Base-by-base conservation (phyloP, 2,888 invertebrate species). In the Meganola albula region DNA sequence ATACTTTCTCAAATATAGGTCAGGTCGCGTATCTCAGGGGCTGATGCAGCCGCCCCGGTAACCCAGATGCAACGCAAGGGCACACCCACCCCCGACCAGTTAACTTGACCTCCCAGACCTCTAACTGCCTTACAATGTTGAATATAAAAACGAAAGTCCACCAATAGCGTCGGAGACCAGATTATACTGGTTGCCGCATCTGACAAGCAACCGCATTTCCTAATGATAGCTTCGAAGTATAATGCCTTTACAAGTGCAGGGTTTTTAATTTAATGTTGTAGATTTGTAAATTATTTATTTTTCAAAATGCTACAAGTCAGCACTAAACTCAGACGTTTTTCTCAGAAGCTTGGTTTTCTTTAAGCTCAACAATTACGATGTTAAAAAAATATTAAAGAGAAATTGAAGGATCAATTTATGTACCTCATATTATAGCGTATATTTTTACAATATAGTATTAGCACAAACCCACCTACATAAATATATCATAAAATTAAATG, bases 31-130 rank as follows among this genome's bases (percentile, higher is more conserved):
- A 66, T 60, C 65, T 54, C 56, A 41, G 48, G 43, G 48, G 56
- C 52, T 68, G 74, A 64, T 82, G 82, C 79, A 78, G 42, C 55
- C 53, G 73, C 44, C 75, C 80, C 34, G 64, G 60, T 83, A 60
- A 82, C 83, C 83, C 54, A 82, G 56, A 66, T 83, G 66, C 59
- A 61, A 40, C 39, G 28, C 69, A 74, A 75, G 76, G 75, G 73
- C 74, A 63, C 41, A 46, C 50, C 49, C 54, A 43, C 53, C 51
- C 45, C 48, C 7, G 39, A 43, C 52, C 55, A 51, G 34, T 40
- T 31, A 27, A 31, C 32, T 34, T 41, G 61, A 55, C 26, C 58
- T 35, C 54, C 52, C 44, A 40, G 48, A 39, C 16, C 38, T 44
- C 34, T 31, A 44, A 29, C n/a, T n/a, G n/a, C 34, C 36, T 44